These are phyloP conservation scores for Sturnira hondurensis DNA, from an alignment of 2,113 vertebrate genomes.

Conservation along the genomic window DNA sequence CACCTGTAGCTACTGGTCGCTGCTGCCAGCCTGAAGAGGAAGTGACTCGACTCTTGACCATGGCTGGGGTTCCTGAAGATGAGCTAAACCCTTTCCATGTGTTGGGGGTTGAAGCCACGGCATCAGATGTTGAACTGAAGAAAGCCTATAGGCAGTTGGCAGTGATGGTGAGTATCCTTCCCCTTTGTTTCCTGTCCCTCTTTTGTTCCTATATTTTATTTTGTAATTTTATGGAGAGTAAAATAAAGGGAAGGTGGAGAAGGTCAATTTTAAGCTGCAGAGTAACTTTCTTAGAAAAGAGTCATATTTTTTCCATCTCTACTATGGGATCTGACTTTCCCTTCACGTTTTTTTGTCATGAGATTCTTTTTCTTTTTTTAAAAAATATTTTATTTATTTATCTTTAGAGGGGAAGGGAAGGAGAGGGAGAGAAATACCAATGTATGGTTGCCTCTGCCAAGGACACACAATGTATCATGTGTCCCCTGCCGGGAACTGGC, in stretches of 20 bases:
- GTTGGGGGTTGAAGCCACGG: slow-evolving; percentile 88
- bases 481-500: too few species aligned
- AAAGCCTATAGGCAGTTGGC: slow-evolving; percentile 91
- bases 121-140: slow-evolving; percentile 89
- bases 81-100: slow-evolving; percentile 93
- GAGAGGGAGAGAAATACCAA: too few species aligned
- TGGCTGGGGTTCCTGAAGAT: slow-evolving; percentile 90
- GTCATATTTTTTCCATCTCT: neutral
- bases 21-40: slow-evolving; percentile 84
- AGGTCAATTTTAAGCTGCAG: slow-evolving; percentile 1
- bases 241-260: neutral
- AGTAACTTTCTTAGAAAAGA: slow-evolving; percentile 7
- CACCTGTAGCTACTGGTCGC: slow-evolving; percentile 77
- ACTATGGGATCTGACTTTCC: neutral
- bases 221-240: neutral
- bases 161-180: slow-evolving; percentile 77
- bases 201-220: slow-evolving; percentile 5
- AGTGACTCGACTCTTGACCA: slow-evolving; percentile 88
- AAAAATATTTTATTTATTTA: too few species aligned
- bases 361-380: neutral
- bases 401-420: too few species aligned
- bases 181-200: neutral
- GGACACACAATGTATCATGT: too few species aligned
- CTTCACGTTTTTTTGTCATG: neutral
- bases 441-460: too few species aligned